These are phyloP conservation scores for Anguilla anguilla DNA, from an alignment of 2,797 vertebrate genomes.

Conservation along the genomic window DNA sequence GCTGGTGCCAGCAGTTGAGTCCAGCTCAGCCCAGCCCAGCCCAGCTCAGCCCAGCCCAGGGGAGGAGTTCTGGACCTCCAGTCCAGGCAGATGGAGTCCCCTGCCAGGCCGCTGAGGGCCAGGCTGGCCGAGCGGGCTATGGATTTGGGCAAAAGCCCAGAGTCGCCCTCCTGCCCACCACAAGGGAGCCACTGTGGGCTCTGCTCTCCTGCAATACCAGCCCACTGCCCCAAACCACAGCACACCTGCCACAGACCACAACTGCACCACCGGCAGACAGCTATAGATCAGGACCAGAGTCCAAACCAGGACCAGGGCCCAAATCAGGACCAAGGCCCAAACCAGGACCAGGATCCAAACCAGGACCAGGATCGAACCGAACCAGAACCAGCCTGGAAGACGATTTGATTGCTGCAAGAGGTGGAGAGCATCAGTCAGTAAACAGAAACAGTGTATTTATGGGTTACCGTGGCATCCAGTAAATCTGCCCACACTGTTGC, in stretches of 20 bases:
- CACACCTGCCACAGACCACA: neutral
- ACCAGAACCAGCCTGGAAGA: neutral
- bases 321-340: neutral
- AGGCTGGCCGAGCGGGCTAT: neutral
- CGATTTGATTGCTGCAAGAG: neutral
- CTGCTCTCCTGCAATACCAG: neutral
- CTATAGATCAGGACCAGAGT: neutral
- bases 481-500: neutral
- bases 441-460: neutral
- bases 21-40: neutral
- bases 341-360: neutral
- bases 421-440: neutral
- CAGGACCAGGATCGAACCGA: neutral
- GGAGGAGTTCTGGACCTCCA: neutral
- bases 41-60: neutral
- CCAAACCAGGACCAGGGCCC: neutral
- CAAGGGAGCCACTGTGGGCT: neutral
- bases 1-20: constrained; percentile 6
- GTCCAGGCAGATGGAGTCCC: neutral
- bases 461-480: neutral
- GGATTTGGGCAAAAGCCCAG: neutral
- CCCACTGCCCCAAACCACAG: neutral
- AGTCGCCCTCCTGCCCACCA: neutral
- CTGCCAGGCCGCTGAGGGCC: constrained; percentile 7
- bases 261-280: neutral